Conservation (phyloP, 1,140 invertebrate species). For the Caenorhabditis latens region DNA sequence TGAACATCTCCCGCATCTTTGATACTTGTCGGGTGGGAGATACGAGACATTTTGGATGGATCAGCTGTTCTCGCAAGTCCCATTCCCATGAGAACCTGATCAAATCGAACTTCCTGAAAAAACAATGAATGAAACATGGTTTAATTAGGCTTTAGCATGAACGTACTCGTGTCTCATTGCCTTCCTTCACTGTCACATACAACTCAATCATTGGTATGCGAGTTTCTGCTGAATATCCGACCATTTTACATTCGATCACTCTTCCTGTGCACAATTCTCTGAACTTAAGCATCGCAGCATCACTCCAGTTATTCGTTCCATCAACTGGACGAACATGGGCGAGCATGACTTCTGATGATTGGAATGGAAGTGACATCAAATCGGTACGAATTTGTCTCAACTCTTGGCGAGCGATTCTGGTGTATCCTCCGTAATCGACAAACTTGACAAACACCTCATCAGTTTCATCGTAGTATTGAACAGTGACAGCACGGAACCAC, state of each 20-base stretch:
- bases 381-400: conserved; percentile 90
- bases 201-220: conserved; percentile 65
- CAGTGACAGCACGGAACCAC: conserved; percentile 90
- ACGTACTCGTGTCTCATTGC: conserved; percentile 1
- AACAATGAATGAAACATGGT: not conserved
- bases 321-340: conserved; percentile 88
- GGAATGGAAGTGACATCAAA: conserved; percentile 92
- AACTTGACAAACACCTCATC: conserved; percentile 84
- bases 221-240: conserved; percentile 62
- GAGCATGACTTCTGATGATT: conserved; percentile 92
- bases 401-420: conserved; percentile 83
- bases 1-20: not conserved
- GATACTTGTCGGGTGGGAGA: not conserved
- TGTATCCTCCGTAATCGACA: conserved; percentile 93
- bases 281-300: conserved; percentile 61
- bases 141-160: not conserved
- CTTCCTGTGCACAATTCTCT: conserved; percentile 35
- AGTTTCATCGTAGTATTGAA: conserved; percentile 79
- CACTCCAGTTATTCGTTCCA: conserved; percentile 74
- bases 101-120: conserved; percentile 63
- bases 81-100: conserved; percentile 60
- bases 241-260: conserved; percentile 62
- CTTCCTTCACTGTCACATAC: conserved; percentile 44
- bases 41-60: conserved; percentile 61
- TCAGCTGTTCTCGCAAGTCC: conserved; percentile 64